phyloP scores from a whole-genome alignment of 2,888 invertebrate species.

The Scrobipalpa costella region DNA sequence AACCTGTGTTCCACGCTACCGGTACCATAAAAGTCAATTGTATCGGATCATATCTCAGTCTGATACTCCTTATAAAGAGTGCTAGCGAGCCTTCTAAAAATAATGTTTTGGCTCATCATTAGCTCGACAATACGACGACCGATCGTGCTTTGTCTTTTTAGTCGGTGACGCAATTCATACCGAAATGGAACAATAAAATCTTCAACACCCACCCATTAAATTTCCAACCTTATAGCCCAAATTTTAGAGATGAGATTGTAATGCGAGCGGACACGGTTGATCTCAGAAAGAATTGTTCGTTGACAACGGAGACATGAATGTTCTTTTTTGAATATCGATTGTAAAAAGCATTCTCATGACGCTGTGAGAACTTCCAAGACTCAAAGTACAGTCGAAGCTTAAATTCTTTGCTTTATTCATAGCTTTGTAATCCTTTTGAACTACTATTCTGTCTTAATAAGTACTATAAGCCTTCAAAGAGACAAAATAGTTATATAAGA shows the following conservation, averaged over 20 bases:
- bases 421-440: slow-evolving; percentile 55
- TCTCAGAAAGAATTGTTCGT: slow-evolving; percentile 75
- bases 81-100: slow-evolving; percentile 64
- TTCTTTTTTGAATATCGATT: slow-evolving; percentile 79
- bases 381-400: slow-evolving; percentile 61
- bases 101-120: slow-evolving; percentile 78
- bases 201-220: slow-evolving; percentile 34
- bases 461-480: slow-evolving; percentile 1
- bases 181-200: slow-evolving; percentile 71
- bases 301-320: slow-evolving; percentile 80
- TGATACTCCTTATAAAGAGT: slow-evolving; percentile 61
- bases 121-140: slow-evolving; percentile 67
- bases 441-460: slow-evolving; percentile 46
- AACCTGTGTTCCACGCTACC: slow-evolving; percentile 55
- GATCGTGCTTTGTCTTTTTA: slow-evolving; percentile 77
- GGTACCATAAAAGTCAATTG: slow-evolving; percentile 64
- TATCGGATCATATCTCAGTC: slow-evolving; percentile 52
- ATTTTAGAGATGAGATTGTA: slow-evolving; percentile 42
- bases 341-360: slow-evolving; percentile 78
- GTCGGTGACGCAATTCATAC: slow-evolving; percentile 77
- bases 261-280: slow-evolving; percentile 47
- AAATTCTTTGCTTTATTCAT: slow-evolving; percentile 68
- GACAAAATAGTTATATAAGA: slow-evolving; percentile 29
- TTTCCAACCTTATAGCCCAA: slow-evolving; percentile 39
- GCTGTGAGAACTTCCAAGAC: slow-evolving; percentile 73